phyloP scores from a whole-genome alignment of 2,888 invertebrate species.

The Hololepta plana region DNA sequence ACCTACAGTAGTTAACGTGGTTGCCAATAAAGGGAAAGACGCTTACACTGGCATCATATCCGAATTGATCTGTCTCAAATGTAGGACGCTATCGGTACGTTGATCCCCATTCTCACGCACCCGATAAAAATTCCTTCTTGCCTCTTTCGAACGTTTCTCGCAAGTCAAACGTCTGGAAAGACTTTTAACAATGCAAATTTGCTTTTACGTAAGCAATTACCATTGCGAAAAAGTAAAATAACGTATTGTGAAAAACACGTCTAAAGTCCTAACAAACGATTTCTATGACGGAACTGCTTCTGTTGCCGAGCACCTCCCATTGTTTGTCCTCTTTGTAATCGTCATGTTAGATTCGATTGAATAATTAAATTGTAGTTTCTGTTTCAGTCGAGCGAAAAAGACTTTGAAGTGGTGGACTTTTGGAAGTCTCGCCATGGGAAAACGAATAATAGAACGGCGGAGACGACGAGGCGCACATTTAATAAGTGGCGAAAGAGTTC shows the following conservation, averaged over 20 bases:
- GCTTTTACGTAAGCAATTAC: too few relatives aligned
- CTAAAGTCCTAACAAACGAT: too few relatives aligned
- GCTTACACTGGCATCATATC: constrained; percentile 25
- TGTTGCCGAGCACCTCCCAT: too few relatives aligned
- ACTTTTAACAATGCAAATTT: neutral
- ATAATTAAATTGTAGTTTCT: constrained; percentile 10
- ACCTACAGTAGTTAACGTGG: constrained; percentile 25
- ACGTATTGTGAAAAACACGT: too few relatives aligned
- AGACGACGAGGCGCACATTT: constrained; percentile 22
- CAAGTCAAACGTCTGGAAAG: neutral
- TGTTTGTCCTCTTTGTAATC: constrained; percentile 1
- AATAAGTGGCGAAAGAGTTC: constrained; percentile 22
- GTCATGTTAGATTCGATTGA: neutral
- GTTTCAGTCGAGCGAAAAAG: constrained; percentile 26
- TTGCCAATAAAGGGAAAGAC: constrained; percentile 25
- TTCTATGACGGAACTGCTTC: too few relatives aligned
- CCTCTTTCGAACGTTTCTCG: too few relatives aligned
- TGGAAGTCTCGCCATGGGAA: constrained; percentile 20
- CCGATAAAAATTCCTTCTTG: too few relatives aligned
- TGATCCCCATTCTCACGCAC: constrained; percentile 1
- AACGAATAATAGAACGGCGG: constrained; percentile 16
- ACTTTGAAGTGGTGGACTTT: constrained; percentile 22
- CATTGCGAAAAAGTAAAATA: too few relatives aligned
- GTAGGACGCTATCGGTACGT: constrained; percentile 23
- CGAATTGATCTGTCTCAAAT: constrained; percentile 24